Base-by-base conservation (phyloP, 2,113 vertebrate species). In the Microtus ochrogaster region DNA sequence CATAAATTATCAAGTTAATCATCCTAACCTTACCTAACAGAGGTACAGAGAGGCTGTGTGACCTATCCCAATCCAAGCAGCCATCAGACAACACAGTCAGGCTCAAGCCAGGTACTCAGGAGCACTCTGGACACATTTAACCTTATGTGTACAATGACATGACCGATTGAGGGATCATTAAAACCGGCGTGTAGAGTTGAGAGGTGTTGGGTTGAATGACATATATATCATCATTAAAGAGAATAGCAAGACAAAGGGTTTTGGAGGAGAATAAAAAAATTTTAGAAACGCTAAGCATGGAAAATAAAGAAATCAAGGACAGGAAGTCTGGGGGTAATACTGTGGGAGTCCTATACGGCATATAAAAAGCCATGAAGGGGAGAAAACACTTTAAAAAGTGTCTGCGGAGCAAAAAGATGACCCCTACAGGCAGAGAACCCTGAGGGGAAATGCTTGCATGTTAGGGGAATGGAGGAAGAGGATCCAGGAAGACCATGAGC, bases 1-100 rank as follows among this genome's bases (percentile, higher is more conserved):
- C 22, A 44, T 90, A 85, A 49, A 84, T 96, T 81, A 96, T 72
- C 73, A 81, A 90, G 68, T 92, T 96, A 92, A 93, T 97, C 86
- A 74, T 73, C 33, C 65, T 90, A 77, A 73, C 58, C 30, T 63
- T 84, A 10, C 30, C 85, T 74, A 74, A 81, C 26, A 78, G 44
- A 92, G 33, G 11, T 39, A 85, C 28, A 76, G 30, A 92, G 63
- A 84, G 19, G 19, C 33, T 58, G 39, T 58, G 44, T 88, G 92
- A 78, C 79, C 52, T 36, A 33, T 16, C 30, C 66, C 33, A 7
- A 68, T 68, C 33, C 66, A 33, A 68, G 14, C 66, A 33, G 66
- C 70, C 44, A 36, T 14, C 86, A 85, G 92, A 16, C 79, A 47
- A 47, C 4, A 28, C 65, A 41, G 16, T n/a, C 58, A 52, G 26